These are phyloP conservation scores for Dysmachus trigonus DNA, from an alignment of 2,888 invertebrate species.

Conservation along the genomic window DNA sequence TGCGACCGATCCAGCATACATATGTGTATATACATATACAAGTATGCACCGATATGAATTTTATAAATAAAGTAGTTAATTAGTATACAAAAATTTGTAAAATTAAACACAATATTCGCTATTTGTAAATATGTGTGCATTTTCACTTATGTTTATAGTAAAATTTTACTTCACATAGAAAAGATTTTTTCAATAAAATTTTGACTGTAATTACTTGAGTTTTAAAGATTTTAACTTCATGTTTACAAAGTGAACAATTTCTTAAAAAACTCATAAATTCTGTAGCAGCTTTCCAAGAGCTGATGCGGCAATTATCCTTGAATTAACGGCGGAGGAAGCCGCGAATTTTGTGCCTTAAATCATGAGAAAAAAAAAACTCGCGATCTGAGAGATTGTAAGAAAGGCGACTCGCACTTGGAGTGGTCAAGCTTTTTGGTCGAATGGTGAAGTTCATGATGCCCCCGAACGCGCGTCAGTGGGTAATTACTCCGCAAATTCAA, in stretches of 20 bases:
- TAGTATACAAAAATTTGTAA: too few relatives aligned
- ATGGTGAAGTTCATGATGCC: conserved; percentile 22
- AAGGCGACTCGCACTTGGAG: background rate
- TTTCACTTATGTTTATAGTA: too few relatives aligned
- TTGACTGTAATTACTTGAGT: too few relatives aligned
- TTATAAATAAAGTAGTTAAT: too few relatives aligned
- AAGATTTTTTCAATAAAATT: too few relatives aligned
- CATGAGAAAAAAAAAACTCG: background rate
- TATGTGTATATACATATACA: too few relatives aligned
- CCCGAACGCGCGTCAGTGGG: background rate
- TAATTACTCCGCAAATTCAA: conserved; percentile 22
- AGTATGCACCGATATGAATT: too few relatives aligned
- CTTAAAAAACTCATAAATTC: background rate
- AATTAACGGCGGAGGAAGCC: conserved; percentile 10
- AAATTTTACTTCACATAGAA: too few relatives aligned
- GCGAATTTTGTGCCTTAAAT: conserved; percentile 19
- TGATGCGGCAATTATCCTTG: conserved; percentile 27
- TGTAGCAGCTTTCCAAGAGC: background rate
- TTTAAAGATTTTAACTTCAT: background rate
- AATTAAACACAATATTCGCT: too few relatives aligned
- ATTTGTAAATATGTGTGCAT: too few relatives aligned
- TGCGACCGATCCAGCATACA: too few relatives aligned
- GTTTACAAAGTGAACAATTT: background rate
- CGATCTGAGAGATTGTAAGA: background rate
- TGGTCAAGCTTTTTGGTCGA: background rate